Conservation (phyloP, 1,140 invertebrate species). For the Philopotamus ludificatus region DNA sequence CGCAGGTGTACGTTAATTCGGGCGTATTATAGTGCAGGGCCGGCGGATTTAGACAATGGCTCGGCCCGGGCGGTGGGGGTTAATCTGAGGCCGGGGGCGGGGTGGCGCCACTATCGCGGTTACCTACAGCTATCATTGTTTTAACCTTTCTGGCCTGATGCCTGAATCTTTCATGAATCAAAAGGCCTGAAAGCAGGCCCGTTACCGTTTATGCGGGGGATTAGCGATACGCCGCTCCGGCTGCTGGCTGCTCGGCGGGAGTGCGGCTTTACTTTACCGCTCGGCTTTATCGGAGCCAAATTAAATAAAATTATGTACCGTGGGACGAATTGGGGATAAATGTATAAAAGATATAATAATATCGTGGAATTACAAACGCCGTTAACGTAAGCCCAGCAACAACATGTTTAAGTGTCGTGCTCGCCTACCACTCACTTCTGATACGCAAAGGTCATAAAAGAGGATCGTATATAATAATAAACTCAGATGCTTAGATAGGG, state of each 20-base stretch:
- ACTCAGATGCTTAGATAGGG: too few species aligned
- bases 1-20: slow-evolving; percentile 7
- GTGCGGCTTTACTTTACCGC: too few species aligned
- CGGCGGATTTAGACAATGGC: not conserved
- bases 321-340: too few species aligned
- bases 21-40: not conserved
- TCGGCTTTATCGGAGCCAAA: too few species aligned
- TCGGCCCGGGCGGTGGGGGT: not conserved
- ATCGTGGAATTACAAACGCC: too few species aligned
- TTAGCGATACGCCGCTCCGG: not conserved
- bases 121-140: not conserved
- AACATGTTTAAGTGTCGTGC: too few species aligned
- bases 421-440: too few species aligned
- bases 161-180: not conserved
- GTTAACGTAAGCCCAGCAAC: too few species aligned
- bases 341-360: too few species aligned
- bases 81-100: not conserved
- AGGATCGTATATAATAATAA: too few species aligned
- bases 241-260: not conserved
- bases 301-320: too few species aligned
- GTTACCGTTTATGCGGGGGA: not conserved
- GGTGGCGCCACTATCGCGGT: not conserved
- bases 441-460: too few species aligned
- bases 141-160: not conserved
- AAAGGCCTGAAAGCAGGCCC: not conserved